These are phyloP conservation scores for Conus betulinus DNA, from an alignment of 1,140 invertebrate species.

Conservation along the genomic window DNA sequence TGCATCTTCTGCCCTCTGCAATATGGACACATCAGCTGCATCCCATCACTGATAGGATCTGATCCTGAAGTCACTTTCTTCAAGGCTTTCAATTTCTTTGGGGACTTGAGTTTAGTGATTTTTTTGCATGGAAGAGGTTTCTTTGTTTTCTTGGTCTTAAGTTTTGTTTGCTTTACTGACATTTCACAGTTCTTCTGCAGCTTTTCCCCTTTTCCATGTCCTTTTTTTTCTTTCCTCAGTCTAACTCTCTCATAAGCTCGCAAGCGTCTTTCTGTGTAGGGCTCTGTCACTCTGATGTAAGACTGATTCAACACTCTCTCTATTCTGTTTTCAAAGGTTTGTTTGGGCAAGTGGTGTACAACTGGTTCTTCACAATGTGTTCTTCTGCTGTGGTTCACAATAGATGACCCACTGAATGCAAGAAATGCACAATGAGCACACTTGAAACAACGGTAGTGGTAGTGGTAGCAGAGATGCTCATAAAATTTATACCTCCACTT, in stretches of 20 bases:
- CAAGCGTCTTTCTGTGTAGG: not conserved
- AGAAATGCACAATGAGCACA: not conserved
- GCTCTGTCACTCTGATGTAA: not conserved
- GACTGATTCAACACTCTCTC: not conserved
- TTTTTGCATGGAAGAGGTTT: not conserved
- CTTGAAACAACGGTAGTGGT: slow-evolving; percentile 4
- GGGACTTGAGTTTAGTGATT: not conserved
- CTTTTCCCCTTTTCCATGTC: not conserved
- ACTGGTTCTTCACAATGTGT: not conserved
- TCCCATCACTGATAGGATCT: not conserved
- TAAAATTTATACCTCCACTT: not conserved
- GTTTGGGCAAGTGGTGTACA: not conserved
- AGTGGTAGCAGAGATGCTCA: slow-evolving; percentile 18
- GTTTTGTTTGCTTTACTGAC: not conserved
- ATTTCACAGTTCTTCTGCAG: not conserved
- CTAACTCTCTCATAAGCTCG: not conserved
- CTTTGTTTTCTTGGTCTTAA: not conserved
- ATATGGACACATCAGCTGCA: slow-evolving; percentile 6
- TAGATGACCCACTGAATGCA: not conserved
- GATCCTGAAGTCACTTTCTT: not conserved
- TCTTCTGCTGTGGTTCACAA: not conserved
- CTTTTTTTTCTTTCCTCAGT: not conserved
- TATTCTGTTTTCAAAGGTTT: not conserved
- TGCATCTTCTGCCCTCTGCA: not conserved
- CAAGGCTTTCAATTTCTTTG: not conserved